A percentile compares a stretch with the other conserved stretches of the same genome.
Conservation (phyloP, 2,113 vertebrate species). For the Hemiprocne comata region DNA sequence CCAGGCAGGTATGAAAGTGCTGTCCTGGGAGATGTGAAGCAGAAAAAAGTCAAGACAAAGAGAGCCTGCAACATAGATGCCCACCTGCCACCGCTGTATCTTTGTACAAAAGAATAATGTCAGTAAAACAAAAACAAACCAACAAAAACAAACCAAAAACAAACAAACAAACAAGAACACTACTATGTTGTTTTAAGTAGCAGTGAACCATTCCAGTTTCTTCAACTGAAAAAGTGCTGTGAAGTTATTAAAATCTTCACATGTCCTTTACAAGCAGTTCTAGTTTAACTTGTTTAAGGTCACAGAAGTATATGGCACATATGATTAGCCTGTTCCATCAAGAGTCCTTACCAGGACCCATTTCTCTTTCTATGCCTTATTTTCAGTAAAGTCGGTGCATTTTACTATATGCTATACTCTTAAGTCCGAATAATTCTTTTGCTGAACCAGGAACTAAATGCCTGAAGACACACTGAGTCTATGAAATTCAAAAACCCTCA, state of each 20-base stretch:
- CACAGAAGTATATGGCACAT: neutral
- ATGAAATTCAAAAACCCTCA: neutral
- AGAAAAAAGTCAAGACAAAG: neutral
- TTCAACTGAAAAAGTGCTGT: neutral
- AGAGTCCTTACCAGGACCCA: neutral
- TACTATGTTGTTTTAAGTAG: neutral
- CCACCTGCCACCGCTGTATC: neutral
- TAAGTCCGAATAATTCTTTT: neutral
- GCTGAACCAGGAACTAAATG: neutral
- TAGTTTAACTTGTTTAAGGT: neutral
- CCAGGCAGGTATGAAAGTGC: neutral
- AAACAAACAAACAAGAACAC: no score
- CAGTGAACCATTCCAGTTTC: neutral
- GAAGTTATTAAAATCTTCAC: neutral
- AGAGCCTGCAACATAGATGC: neutral
- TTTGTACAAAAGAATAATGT: neutral
- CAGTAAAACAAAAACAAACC: no score
- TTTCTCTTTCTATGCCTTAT: neutral
- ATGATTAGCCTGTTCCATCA: neutral
- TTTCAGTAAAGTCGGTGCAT: neutral
- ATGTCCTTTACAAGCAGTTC: neutral
- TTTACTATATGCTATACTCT: neutral
- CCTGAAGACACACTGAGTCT: neutral
- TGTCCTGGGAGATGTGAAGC: neutral
- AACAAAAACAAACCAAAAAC: no score